phyloP scores from a whole-genome alignment of 1,140 invertebrate genomes.

The Drosophila pruinosa region DNA sequence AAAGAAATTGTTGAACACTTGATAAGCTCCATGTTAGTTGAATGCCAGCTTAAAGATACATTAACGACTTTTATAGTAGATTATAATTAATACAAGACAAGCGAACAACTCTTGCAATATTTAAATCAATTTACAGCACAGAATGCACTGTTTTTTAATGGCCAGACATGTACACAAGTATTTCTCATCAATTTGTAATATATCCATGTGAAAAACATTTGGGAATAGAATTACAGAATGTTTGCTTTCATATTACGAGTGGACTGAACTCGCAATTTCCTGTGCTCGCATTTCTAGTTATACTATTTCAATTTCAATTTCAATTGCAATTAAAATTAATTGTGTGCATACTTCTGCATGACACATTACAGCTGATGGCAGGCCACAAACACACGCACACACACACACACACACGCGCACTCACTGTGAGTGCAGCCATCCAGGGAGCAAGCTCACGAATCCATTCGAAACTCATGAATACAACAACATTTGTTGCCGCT shows the following conservation, averaged over 20 bases:
- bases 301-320: conserved; percentile 70
- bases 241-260: conserved; percentile 29
- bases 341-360: conserved; percentile 46
- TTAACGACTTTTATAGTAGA: too few species aligned
- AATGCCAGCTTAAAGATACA: too few species aligned
- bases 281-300: conserved; percentile 52
- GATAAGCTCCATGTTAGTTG: too few species aligned
- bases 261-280: conserved; percentile 29
- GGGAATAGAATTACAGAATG: conserved; percentile 41
- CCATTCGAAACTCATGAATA: conserved; percentile 16
- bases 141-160: background rate
- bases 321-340: conserved; percentile 77
- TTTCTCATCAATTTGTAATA: conserved; percentile 36
- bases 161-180: background rate
- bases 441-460: background rate
- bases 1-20: too few species aligned
- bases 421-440: background rate
- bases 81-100: too few species aligned
- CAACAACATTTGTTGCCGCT: conserved; percentile 41
- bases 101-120: background rate
- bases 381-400: conserved; percentile 1
- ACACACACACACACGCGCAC: background rate
- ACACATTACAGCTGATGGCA: conserved; percentile 30
- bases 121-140: background rate
- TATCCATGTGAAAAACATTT: conserved; percentile 29